These are phyloP conservation scores for Lathronympha strigana DNA, from an alignment of 2,888 invertebrate genomes.

Conservation along the genomic window DNA sequence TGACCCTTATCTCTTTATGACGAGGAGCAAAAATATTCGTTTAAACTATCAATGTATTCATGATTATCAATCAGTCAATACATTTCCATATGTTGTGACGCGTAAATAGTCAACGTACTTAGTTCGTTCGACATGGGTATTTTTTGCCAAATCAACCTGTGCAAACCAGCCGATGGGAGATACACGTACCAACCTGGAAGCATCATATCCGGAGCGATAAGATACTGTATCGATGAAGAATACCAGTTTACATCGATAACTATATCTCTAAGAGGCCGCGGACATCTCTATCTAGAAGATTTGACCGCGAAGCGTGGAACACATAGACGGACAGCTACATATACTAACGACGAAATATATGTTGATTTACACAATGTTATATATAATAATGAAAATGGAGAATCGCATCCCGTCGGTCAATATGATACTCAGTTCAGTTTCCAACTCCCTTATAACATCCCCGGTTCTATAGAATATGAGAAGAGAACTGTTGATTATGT, in stretches of 20 bases:
- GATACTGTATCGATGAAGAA: slow-evolving; percentile 14
- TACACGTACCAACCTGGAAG: slow-evolving; percentile 25
- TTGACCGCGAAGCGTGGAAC: neutral
- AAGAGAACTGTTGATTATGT: neutral
- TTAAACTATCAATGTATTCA: too few relatives aligned
- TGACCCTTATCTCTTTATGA: neutral
- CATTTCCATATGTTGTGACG: neutral
- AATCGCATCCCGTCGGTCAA: slow-evolving; percentile 7
- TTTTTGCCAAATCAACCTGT: slow-evolving; percentile 22
- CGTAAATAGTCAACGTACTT: neutral
- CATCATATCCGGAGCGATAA: slow-evolving; percentile 25
- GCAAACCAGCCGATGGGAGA: slow-evolving; percentile 8
- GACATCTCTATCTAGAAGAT: slow-evolving; percentile 25
- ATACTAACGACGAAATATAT: slow-evolving; percentile 19
- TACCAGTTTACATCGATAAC: slow-evolving; percentile 23
- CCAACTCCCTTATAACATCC: slow-evolving; percentile 18
- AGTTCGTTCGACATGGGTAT: slow-evolving; percentile 20
- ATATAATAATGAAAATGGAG: neutral
- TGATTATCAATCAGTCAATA: neutral
- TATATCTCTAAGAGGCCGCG: slow-evolving; percentile 24
- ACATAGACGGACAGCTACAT: neutral
- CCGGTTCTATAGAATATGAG: neutral
- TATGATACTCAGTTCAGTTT: slow-evolving; percentile 26
- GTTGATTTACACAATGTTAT: slow-evolving; percentile 20
- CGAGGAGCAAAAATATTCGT: neutral